A percentile compares a stretch with the other conserved stretches of the same genome.
Conservation (phyloP, 1,140 invertebrate species). For the Macrocentrus cingulum region DNA sequence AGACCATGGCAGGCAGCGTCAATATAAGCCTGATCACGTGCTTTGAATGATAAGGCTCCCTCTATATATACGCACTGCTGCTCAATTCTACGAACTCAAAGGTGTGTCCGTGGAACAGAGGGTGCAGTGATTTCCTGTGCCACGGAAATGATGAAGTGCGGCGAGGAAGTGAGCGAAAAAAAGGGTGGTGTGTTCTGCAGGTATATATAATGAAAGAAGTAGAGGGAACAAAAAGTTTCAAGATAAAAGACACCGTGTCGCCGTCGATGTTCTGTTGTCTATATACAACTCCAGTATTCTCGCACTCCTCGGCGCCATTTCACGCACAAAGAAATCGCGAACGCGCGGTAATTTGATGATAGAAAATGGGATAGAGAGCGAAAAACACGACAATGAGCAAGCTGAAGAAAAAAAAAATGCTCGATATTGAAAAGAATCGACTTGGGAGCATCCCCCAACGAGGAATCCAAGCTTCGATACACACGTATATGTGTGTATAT, state of each 20-base stretch:
- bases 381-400: neutral
- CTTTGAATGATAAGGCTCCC: slow-evolving; percentile 27
- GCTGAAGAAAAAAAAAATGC: neutral
- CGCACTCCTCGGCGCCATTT: slow-evolving; percentile 6
- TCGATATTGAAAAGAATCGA: slow-evolving; percentile 19
- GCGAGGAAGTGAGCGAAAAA: slow-evolving; percentile 7
- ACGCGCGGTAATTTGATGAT: slow-evolving; percentile 38
- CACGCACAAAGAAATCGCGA: slow-evolving; percentile 30
- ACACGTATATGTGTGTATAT: slow-evolving; percentile 5
- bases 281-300: neutral
- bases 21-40: slow-evolving; percentile 29
- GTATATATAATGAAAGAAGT: neutral
- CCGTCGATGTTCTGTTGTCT: neutral
- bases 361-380: slow-evolving; percentile 25
- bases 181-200: neutral
- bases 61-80: slow-evolving; percentile 9
- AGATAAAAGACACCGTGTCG: neutral
- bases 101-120: slow-evolving; percentile 25
- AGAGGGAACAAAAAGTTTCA: neutral
- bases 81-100: slow-evolving; percentile 7
- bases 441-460: no score
- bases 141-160: slow-evolving; percentile 29
- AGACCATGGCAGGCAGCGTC: neutral
- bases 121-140: slow-evolving; percentile 28
- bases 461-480: slow-evolving; percentile 10